Percentiles rank a stretch among this genome's conserved stretches.
These are phyloP conservation scores for Microtus montanus DNA, from an alignment of 2,113 vertebrate species.

Conservation along the genomic window DNA sequence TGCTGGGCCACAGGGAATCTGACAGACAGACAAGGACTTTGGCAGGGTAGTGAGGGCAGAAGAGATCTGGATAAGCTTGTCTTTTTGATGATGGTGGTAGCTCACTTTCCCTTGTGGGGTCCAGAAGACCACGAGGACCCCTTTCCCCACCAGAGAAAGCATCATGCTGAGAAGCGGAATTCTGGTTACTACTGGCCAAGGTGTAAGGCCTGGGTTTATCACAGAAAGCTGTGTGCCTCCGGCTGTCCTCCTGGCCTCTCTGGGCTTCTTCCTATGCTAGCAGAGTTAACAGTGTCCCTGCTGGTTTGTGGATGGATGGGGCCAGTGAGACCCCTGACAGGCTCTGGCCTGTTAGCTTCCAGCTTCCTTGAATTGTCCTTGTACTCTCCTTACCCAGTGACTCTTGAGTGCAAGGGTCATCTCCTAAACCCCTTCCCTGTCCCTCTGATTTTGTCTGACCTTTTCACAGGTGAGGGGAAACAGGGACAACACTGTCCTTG, in stretches of 20 bases:
- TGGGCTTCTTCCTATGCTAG: not conserved
- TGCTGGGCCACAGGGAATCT: not conserved
- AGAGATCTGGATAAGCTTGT: not conserved
- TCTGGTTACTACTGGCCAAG: not conserved
- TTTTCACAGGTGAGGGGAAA: not conserved
- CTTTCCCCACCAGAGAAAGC: no score
- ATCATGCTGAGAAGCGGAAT: not conserved
- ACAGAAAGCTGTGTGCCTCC: not conserved
- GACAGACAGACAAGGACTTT: slow-evolving; percentile 91
- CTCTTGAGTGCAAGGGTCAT: no score
- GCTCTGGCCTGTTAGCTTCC: no score
- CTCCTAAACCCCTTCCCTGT: not conserved
- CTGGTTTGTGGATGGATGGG: not conserved
- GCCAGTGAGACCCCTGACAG: no score
- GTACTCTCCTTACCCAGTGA: not conserved
- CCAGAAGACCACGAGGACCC: not conserved
- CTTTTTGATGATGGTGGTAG: not conserved
- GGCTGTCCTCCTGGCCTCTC: not conserved
- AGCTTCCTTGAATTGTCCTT: not conserved
- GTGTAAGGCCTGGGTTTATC: not conserved
- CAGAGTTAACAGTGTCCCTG: not conserved
- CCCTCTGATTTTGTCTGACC: not conserved
- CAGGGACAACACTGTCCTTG: not conserved
- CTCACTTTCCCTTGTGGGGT: not conserved
- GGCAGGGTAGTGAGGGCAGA: slow-evolving; percentile 65